Conservation (phyloP, 2,888 invertebrate species). For the Anticlea derivata region DNA sequence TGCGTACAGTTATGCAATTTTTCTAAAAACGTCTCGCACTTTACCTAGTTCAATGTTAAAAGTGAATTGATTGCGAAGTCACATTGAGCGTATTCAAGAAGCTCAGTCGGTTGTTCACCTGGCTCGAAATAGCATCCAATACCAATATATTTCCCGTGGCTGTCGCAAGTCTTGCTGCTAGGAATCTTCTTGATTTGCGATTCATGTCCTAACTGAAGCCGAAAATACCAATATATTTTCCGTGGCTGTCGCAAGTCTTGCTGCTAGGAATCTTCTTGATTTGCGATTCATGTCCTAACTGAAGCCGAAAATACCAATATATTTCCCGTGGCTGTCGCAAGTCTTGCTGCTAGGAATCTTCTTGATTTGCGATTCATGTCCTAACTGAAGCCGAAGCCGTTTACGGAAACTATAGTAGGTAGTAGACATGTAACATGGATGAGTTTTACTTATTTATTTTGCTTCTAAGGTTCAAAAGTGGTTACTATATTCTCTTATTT, state of each 20-base stretch:
- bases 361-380: conserved; percentile 1
- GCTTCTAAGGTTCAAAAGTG: too few relatives aligned
- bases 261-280: conserved; percentile 9
- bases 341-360: conserved; percentile 11
- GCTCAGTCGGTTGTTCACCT: conserved; percentile 37
- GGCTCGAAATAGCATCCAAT: conserved; percentile 38
- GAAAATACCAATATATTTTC: conserved; percentile 31
- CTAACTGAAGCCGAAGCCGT: neutral
- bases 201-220: neutral
- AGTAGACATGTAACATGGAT: too few relatives aligned
- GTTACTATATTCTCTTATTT: too few relatives aligned
- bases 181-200: conserved; percentile 5
- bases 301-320: conserved; percentile 25
- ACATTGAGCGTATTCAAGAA: conserved; percentile 27
- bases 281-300: neutral
- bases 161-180: conserved; percentile 18
- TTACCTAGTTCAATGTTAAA: conserved; percentile 35
- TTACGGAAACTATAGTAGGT: too few relatives aligned
- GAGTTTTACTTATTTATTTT: too few relatives aligned
- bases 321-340: conserved; percentile 27
- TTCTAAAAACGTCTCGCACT: conserved; percentile 8
- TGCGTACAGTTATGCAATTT: conserved; percentile 14
- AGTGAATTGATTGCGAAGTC: conserved; percentile 31
- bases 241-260: conserved; percentile 22
- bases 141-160: conserved; percentile 31